Conservation (phyloP, 2,113 vertebrate genomes). For the Platysteira castanea region DNA sequence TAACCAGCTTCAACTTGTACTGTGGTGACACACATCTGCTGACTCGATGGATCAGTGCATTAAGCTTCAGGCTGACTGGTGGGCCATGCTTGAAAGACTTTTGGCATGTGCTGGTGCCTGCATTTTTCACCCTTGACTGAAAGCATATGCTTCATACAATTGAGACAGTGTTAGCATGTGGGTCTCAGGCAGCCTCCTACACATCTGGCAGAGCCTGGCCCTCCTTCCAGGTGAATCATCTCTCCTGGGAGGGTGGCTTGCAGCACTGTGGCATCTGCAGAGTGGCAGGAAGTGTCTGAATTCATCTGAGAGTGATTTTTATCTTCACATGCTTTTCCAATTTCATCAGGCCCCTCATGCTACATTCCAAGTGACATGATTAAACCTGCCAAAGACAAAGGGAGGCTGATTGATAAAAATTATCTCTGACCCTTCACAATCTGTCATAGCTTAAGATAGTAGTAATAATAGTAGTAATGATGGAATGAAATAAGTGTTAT, state of each 20-base stretch:
- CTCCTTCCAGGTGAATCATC: slow-evolving; percentile 94
- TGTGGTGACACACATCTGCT: slow-evolving; percentile 92
- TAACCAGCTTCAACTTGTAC: slow-evolving; percentile 92
- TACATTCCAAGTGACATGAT: slow-evolving; percentile 80
- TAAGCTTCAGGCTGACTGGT: slow-evolving; percentile 86
- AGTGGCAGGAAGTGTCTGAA: slow-evolving; percentile 93
- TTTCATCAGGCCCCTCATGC: slow-evolving; percentile 80
- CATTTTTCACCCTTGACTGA: slow-evolving; percentile 96
- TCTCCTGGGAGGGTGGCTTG: slow-evolving; percentile 89
- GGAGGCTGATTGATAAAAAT: slow-evolving; percentile 74
- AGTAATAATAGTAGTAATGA: slow-evolving; percentile 70
- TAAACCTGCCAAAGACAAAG: slow-evolving; percentile 76
- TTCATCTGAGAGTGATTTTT: slow-evolving; percentile 86
- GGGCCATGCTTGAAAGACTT: slow-evolving; percentile 95
- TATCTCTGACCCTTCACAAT: slow-evolving; percentile 77
- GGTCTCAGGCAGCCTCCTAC: slow-evolving; percentile 85
- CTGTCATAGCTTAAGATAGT: slow-evolving; percentile 72
- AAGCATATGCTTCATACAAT: slow-evolving; percentile 95
- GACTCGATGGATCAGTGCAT: slow-evolving; percentile 83
- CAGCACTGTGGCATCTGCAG: slow-evolving; percentile 87
- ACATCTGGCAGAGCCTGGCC: slow-evolving; percentile 94
- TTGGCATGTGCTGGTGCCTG: slow-evolving; percentile 92
- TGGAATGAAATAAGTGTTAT: slow-evolving; percentile 47
- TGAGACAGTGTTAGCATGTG: slow-evolving; percentile 88
- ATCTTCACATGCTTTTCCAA: slow-evolving; percentile 90